These are phyloP conservation scores for Eupsilia transversa DNA, from an alignment of 2,888 invertebrate species.

Conservation along the genomic window DNA sequence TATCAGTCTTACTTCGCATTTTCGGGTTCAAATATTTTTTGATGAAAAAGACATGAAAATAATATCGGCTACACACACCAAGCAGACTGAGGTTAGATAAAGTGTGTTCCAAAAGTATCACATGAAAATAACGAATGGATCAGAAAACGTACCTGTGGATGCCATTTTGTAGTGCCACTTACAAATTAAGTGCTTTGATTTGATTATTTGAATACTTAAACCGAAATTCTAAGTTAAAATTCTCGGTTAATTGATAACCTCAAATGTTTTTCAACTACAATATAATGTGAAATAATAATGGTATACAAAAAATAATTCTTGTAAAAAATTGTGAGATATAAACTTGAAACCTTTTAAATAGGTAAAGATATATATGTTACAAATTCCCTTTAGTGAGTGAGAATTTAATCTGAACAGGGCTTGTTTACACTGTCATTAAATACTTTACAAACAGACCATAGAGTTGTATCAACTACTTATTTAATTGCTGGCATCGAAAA, in stretches of 20 bases:
- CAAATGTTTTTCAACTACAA: no score
- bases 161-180: background rate
- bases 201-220: background rate
- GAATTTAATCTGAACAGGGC: background rate
- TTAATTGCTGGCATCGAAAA: background rate
- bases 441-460: background rate
- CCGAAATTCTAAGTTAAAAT: background rate
- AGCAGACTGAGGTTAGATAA: background rate
- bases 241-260: no score
- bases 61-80: background rate
- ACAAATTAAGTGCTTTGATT: background rate
- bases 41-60: background rate
- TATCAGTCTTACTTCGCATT: conserved; percentile 14
- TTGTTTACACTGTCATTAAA: background rate
- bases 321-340: background rate
- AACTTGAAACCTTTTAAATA: background rate
- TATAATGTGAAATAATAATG: background rate
- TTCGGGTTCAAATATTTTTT: conserved; percentile 10
- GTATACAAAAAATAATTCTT: background rate
- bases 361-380: background rate
- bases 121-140: background rate
- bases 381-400: background rate
- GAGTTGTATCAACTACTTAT: background rate
- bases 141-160: background rate
- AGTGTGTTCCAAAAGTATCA: background rate